Evolutionary conservation across 2,797 vertebrate species (phyloP), one percentile per base, ranked within the genome.

Genomic region (Sebastes minor): DNA sequence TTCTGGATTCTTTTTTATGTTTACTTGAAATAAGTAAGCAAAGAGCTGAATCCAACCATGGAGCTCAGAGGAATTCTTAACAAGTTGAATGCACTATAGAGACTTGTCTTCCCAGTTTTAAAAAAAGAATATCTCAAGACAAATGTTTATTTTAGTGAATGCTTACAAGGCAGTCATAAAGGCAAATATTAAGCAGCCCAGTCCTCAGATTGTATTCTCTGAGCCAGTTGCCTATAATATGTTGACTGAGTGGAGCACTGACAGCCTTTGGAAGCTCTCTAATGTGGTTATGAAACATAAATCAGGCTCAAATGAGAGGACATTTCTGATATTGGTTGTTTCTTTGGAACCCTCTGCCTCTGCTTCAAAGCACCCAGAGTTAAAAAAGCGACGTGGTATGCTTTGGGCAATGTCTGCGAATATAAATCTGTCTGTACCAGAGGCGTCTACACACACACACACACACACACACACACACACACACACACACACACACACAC

Each of bases 371-470:
- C 78, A 73, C 81, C 75, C 12, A 49, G 60, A 90, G 65, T 89
- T 89, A 92, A 91, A 90, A 94, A 87, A 89, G 75, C 83, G 81
- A 76, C 80, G 35, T 66, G 86, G 86, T 86, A 75, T 68, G 93
- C 92, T 93, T 88, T 91, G 93, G 92, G 92, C 93, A 91, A 92
- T 56, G 90, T 93, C 92, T 94, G 86, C 32, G 53, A 88, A 79
- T 90, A 92, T 94, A 95, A 93, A 94, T 94, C 92, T 93, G 86
- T 87, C 85, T 52, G 82, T 90, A 91, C 88, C 92, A 90, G 86
- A 93, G 91, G 91, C 82, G 76, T 91, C 85, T 83, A 77, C 88
- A 87, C 84, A 11, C 33, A 33, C 33, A 77, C 87, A 77, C 88
- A 87, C 84, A 85, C 87, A 77, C 88, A 87, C 84, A 85, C 87